Conservation (phyloP, 1,140 invertebrate genomes). For the Anoplophora glabripennis region DNA sequence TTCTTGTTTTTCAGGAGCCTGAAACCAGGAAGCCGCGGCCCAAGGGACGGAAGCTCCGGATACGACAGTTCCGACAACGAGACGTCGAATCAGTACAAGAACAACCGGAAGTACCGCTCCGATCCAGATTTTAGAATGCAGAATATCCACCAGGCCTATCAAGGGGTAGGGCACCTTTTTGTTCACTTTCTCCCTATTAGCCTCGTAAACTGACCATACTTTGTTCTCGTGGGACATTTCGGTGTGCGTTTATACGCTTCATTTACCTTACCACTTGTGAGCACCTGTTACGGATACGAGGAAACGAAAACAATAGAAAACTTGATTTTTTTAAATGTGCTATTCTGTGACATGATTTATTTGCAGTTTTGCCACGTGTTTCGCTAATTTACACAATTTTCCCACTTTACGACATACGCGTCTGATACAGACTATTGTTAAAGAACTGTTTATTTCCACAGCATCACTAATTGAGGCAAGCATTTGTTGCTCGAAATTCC, state of each 20-base stretch:
- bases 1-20: slow-evolving; percentile 40
- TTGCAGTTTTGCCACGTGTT: too few species aligned
- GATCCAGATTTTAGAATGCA: slow-evolving; percentile 78
- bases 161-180: slow-evolving; percentile 37
- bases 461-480: too few species aligned
- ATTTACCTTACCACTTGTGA: slow-evolving; percentile 10
- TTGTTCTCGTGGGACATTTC: not conserved
- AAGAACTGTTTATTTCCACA: too few species aligned
- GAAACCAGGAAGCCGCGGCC: slow-evolving; percentile 46
- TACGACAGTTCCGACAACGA: slow-evolving; percentile 81
- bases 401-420: too few species aligned
- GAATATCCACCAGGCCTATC: slow-evolving; percentile 56
- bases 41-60: slow-evolving; percentile 71
- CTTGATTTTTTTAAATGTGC: too few species aligned
- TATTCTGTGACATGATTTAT: too few species aligned
- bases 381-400: too few species aligned
- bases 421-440: too few species aligned
- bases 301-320: too few species aligned
- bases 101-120: slow-evolving; percentile 67
- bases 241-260: slow-evolving; percentile 9
- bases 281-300: too few species aligned
- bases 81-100: slow-evolving; percentile 62
- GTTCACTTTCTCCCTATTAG: not conserved
- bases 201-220: not conserved
- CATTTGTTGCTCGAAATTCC: too few species aligned